A percentile compares a stretch with the other conserved stretches of the same genome.
These are phyloP conservation scores for Laothoe populi DNA, from an alignment of 2,888 invertebrate species.

Conservation along the genomic window DNA sequence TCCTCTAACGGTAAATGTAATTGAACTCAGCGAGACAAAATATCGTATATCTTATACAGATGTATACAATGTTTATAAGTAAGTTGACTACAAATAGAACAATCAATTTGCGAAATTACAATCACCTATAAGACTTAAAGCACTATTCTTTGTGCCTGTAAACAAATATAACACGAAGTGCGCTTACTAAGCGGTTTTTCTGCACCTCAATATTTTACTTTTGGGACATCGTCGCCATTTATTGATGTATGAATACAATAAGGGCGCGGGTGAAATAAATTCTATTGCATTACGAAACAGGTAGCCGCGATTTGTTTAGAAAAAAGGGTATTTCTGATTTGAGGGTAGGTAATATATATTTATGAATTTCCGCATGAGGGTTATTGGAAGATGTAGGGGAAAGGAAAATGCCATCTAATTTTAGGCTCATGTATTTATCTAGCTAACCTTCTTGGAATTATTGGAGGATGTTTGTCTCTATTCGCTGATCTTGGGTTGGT, in stretches of 20 bases:
- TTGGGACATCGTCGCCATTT: constrained; percentile 11
- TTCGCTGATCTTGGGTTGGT: neutral
- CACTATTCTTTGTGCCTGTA: too few species aligned
- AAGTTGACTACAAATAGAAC: too few species aligned
- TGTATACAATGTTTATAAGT: too few species aligned
- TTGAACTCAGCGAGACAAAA: too few species aligned
- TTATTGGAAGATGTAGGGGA: constrained; percentile 4
- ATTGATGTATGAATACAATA: constrained; percentile 23
- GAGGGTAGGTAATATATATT: constrained; percentile 7
- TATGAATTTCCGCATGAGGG: constrained; percentile 2
- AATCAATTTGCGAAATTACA: too few species aligned
- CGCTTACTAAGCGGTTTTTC: neutral
- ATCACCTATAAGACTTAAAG: too few species aligned
- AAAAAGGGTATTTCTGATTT: constrained; percentile 16
- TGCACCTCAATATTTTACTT: constrained; percentile 13
- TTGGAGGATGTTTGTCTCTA: neutral
- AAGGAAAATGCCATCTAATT: neutral
- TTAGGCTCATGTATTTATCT: neutral
- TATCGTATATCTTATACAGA: too few species aligned
- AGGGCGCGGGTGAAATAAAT: constrained; percentile 22
- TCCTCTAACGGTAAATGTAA: too few species aligned
- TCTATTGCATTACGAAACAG: constrained; percentile 23
- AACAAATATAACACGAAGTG: neutral
- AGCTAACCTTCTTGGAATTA: neutral
- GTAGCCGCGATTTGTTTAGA: constrained; percentile 22